Base-by-base conservation (phyloP, 1,140 invertebrate genomes). In the Drosophila ercepeae region DNA sequence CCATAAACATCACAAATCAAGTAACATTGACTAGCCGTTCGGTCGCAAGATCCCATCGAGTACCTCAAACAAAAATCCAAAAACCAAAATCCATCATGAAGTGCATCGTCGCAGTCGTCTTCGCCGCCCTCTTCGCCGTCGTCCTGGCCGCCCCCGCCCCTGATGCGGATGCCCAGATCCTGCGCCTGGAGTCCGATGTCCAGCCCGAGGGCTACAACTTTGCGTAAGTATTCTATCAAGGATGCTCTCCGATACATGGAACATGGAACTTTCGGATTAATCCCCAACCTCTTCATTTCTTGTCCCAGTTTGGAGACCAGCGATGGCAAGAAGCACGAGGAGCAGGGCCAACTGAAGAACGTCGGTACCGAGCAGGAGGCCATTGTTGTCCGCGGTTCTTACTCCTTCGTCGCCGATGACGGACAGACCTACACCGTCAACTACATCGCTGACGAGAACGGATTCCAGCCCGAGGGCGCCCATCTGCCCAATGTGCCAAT, bases 361-460 rank as follows among this genome's bases (percentile, higher is more conserved):
- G 49, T 64, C 9, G 90, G 90, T 11, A 46, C 74, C 11, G 90
- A 91, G 21, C 59, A 91, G 9, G 90, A 91, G 50, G 69, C 92
- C 1, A 89, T 95, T 7, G 91, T 89, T 3, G 94, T 95, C 16
- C 91, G 92, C 8, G 94, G 94, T 9, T 92, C 92, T 54, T 95
- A 89, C 92, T 92, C 91, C 27, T 95, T 93, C 91, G 81, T 92
- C 8, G 94, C 92, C 27, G 92, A 93, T 19, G 95, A 96, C 39
- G 95, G 95, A 18, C 92, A 94, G 59, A 91, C 93, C 16, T 95
- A 95, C 79, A 92, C 93, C 58, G 92, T 96, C 42, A 93, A 93
- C 27, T 96, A 95, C 91, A 92, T 94, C 32, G 95, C 95, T 36
- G 96, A 96, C 88, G 95, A 96, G 92, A 95, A 95, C 78, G 95